Evolutionary conservation across 2,113 vertebrate genomes (phyloP).

Genomic region (Kryptolebias marmoratus): DNA sequence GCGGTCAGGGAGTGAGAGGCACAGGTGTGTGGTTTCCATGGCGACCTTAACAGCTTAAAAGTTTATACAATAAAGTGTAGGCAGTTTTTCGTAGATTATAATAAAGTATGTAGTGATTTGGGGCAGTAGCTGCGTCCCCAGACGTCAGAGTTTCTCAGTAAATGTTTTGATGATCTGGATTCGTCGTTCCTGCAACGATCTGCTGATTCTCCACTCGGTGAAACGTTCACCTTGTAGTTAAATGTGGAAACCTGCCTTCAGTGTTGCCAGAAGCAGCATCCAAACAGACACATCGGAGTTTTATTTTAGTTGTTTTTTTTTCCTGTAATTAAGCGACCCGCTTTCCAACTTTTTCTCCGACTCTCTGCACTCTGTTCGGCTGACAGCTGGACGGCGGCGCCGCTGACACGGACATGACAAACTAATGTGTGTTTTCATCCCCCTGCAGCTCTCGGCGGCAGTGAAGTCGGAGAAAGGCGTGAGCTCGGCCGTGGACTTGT

Average conservation of each 20-base stretch:
- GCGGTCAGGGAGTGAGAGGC: no score
- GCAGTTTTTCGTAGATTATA: no score
- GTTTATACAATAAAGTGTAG: no score
- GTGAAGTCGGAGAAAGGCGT: slow-evolving; percentile 94
- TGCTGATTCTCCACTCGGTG: no score
- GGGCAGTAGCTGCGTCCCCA: no score
- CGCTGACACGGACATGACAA: slow-evolving; percentile 47
- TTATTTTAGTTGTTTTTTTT: not conserved
- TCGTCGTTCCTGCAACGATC: no score
- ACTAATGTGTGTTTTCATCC: slow-evolving; percentile 67
- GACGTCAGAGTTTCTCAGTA: no score
- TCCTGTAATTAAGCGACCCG: slow-evolving; percentile 2
- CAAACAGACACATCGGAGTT: no score
- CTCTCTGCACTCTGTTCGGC: slow-evolving; percentile 20
- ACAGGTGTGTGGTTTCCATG: no score
- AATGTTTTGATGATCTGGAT: no score
- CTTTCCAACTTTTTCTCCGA: slow-evolving; percentile 36
- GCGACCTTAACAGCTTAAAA: no score
- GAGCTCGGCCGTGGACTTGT: slow-evolving; percentile 93
- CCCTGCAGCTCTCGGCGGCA: slow-evolving; percentile 87
- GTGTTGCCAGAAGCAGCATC: slow-evolving; percentile 20
- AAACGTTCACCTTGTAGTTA: slow-evolving; percentile 12
- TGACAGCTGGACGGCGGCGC: slow-evolving; percentile 35
- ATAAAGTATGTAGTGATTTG: no score
- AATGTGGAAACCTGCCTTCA: slow-evolving; percentile 37